These are phyloP conservation scores for Stenoptilia bipunctidactyla DNA, from an alignment of 2,888 invertebrate genomes.

Conservation along the genomic window DNA sequence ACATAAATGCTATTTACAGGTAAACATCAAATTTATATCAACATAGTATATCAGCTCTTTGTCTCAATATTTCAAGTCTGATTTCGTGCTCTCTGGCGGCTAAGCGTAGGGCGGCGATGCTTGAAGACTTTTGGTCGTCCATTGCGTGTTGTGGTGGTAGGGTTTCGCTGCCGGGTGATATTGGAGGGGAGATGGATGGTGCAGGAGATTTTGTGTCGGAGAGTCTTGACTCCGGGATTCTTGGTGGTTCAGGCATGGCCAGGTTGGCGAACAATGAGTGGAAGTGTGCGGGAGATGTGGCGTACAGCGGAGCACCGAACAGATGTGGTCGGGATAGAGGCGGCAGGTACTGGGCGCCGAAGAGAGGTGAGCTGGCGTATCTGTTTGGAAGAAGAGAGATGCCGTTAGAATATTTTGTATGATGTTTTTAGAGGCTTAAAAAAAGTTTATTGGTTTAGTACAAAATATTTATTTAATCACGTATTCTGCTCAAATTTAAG, in stretches of 20 bases:
- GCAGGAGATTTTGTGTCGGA: constrained; percentile 39
- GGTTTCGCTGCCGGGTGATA: constrained; percentile 61
- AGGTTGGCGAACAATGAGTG: constrained; percentile 88
- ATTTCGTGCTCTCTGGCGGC: constrained; percentile 93
- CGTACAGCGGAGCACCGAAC: constrained; percentile 57
- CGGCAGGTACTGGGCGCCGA: constrained; percentile 53
- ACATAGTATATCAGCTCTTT: constrained; percentile 71
- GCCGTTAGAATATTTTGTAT: too few relatives aligned
- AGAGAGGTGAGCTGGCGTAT: constrained; percentile 52
- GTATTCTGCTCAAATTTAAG: too few relatives aligned
- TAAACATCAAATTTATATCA: constrained; percentile 20
- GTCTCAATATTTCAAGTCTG: constrained; percentile 83
- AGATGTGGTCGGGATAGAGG: constrained; percentile 45
- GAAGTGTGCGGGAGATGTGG: constrained; percentile 75
- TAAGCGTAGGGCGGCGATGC: constrained; percentile 87
- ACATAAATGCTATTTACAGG: constrained; percentile 4
- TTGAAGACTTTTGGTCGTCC: constrained; percentile 84
- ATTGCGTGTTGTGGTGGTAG: constrained; percentile 56
- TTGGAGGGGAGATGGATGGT: constrained; percentile 65
- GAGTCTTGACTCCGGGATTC: constrained; percentile 24
- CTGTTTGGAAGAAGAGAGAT: constrained; percentile 27
- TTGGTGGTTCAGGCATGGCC: constrained; percentile 63
- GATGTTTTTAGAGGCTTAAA: too few relatives aligned
- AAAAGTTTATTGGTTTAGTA: too few relatives aligned
- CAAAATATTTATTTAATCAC: too few relatives aligned